A percentile compares a stretch with the other conserved stretches of the same genome.
These are phyloP conservation scores for Aurelia aurita complex sp. Pacific DNA, from an alignment of 30 jellyfish, hydroid and myxozoan species.

Conservation along the genomic window DNA sequence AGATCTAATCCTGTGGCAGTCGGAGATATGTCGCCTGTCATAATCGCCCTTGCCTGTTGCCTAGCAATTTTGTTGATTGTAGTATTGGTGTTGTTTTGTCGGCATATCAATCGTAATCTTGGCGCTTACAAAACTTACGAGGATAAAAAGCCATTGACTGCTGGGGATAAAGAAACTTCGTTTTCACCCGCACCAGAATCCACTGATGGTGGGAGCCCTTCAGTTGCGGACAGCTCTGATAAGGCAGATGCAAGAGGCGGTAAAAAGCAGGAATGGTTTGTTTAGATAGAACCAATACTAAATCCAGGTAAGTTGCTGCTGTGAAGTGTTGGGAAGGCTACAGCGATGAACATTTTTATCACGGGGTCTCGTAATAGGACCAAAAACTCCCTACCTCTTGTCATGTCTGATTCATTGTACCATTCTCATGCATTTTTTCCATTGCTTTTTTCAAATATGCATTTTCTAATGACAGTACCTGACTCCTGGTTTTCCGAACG, in stretches of 20 bases:
- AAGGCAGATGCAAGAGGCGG: conserved; percentile 13
- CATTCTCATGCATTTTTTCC: too few relatives aligned
- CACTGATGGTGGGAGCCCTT: conserved; percentile 23
- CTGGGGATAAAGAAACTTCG: conserved; percentile 18
- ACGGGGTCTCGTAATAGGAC: too few relatives aligned
- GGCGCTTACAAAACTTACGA: conserved; percentile 76
- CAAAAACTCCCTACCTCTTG: too few relatives aligned
- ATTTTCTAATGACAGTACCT: too few relatives aligned
- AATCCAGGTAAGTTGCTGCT: not conserved
- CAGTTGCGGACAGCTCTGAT: conserved; percentile 1
- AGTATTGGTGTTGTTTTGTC: conserved; percentile 38
- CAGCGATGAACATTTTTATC: too few relatives aligned
- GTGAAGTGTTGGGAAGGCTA: not conserved
- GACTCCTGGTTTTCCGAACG: too few relatives aligned
- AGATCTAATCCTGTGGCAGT: not conserved
- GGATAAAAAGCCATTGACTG: conserved; percentile 54
- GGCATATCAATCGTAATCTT: conserved; percentile 59
- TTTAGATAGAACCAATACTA: not conserved
- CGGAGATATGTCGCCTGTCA: conserved; percentile 26
- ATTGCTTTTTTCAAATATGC: too few relatives aligned
- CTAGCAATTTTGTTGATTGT: conserved; percentile 36
- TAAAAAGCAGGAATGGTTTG: conserved; percentile 57
- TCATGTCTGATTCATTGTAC: too few relatives aligned
- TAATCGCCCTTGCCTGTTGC: conserved; percentile 32
- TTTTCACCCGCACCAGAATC: conserved; percentile 37